phyloP scores from a whole-genome alignment of 1,140 invertebrate genomes.

The Venustaconcha ellipsiformis region DNA sequence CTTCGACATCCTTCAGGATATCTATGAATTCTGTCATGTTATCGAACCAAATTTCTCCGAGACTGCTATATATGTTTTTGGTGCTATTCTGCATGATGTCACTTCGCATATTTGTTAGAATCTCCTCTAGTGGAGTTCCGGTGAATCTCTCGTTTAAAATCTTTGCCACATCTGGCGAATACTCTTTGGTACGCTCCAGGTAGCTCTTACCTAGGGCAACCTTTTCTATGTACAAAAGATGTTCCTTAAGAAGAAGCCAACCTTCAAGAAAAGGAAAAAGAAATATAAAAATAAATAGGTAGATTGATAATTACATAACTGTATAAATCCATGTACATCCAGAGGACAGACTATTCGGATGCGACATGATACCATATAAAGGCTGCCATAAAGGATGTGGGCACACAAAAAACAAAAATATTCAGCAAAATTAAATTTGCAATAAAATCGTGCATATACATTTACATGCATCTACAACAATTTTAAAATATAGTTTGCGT shows the following conservation, averaged over 20 bases:
- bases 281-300: too few relatives aligned
- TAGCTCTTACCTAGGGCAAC: slow-evolving; percentile 6
- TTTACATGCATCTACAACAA: too few relatives aligned
- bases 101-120: background rate
- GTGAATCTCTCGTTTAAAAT: background rate
- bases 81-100: slow-evolving; percentile 1
- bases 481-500: too few relatives aligned
- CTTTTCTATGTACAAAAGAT: slow-evolving; percentile 34
- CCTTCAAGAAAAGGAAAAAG: background rate
- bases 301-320: too few relatives aligned
- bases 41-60: slow-evolving; percentile 30
- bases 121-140: background rate
- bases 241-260: slow-evolving; percentile 8
- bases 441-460: too few relatives aligned
- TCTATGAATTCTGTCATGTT: slow-evolving; percentile 37
- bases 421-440: too few relatives aligned
- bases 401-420: too few relatives aligned
- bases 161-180: background rate
- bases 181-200: slow-evolving; percentile 7
- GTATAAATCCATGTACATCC: too few relatives aligned
- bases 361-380: too few relatives aligned
- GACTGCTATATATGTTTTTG: background rate
- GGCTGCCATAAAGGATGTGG: too few relatives aligned
- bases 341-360: too few relatives aligned
- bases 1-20: slow-evolving; percentile 25